Conservation (phyloP, 2,113 vertebrate genomes). For the Fulmarus glacialis region DNA sequence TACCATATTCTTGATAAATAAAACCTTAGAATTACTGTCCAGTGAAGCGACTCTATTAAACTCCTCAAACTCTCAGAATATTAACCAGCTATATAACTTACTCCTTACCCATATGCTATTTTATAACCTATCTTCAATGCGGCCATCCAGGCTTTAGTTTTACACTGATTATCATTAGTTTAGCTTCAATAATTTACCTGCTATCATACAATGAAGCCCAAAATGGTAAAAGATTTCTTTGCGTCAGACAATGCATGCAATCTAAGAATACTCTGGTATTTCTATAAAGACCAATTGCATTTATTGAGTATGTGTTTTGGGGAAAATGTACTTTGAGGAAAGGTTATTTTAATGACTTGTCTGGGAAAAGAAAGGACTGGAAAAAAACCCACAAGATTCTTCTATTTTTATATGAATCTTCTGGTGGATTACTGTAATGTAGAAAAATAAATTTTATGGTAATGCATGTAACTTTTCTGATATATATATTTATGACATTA, state of each 20-base stretch:
- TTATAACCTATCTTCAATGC: background rate
- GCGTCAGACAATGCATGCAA: background rate
- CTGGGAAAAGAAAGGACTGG: background rate
- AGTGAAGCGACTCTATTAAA: background rate
- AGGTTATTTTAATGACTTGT: background rate
- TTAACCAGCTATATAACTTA: background rate
- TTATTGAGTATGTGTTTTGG: background rate
- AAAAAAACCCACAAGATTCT: background rate
- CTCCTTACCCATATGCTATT: background rate
- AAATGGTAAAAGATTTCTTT: background rate
- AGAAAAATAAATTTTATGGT: background rate
- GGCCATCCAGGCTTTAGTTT: background rate
- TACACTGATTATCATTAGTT: background rate
- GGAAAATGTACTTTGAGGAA: background rate
- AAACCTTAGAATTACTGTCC: background rate
- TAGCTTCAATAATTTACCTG: background rate
- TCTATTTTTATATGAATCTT: background rate
- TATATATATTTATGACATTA: background rate
- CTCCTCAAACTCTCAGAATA: background rate
- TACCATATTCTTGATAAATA: background rate
- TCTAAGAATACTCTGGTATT: background rate
- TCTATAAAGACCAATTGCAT: background rate
- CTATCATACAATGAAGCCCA: background rate
- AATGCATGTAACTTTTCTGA: background rate
- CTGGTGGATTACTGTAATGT: background rate